phyloP scores from a whole-genome alignment of 2,113 vertebrate genomes.

The human (Homo sapiens) region DNA sequence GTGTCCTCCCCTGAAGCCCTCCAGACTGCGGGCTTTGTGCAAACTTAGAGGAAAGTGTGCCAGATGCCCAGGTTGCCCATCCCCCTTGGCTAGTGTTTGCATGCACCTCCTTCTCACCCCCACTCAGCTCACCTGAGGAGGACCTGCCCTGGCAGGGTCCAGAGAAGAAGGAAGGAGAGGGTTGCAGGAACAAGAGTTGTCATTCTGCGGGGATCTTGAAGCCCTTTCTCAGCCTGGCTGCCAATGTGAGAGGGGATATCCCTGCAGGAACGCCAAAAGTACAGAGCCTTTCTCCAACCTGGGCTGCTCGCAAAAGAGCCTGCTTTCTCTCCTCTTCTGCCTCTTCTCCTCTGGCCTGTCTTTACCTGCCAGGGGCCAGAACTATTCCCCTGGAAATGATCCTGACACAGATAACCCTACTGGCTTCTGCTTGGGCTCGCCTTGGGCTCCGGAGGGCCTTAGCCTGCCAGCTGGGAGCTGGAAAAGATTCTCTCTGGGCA shows the following conservation, averaged over 20 bases:
- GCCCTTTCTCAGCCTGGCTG: constrained; percentile 52
- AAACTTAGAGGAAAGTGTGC: constrained; percentile 55
- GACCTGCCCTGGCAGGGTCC: constrained; percentile 79
- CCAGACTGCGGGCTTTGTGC: not conserved
- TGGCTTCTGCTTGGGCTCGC: not conserved
- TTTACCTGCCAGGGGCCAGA: constrained; percentile 51
- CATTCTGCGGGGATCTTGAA: constrained; percentile 61
- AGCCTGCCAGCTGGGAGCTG: constrained; percentile 13
- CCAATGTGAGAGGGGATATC: constrained; percentile 57
- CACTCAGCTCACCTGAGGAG: constrained; percentile 83
- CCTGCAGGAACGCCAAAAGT: constrained; percentile 2
- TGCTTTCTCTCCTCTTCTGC: not conserved
- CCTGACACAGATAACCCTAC: constrained; percentile 52
- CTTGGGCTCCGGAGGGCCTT: constrained; percentile 37
- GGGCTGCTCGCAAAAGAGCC: constrained; percentile 59
- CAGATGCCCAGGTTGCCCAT: not conserved
- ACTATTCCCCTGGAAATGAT: constrained; percentile 58
- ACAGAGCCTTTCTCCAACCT: constrained; percentile 57
- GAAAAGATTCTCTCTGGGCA: constrained; percentile 61
- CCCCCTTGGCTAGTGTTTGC: not conserved
- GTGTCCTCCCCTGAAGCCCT: not conserved
- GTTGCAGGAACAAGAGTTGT: constrained; percentile 60
- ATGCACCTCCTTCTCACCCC: constrained; percentile 63
- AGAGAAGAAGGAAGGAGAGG: constrained; percentile 80
- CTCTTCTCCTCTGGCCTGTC: constrained; percentile 31